Evolutionary conservation across 2,113 vertebrate species (phyloP), one percentile per base, ranked within the genome.

Genomic region (Poeciliopsis occidentalis): DNA sequence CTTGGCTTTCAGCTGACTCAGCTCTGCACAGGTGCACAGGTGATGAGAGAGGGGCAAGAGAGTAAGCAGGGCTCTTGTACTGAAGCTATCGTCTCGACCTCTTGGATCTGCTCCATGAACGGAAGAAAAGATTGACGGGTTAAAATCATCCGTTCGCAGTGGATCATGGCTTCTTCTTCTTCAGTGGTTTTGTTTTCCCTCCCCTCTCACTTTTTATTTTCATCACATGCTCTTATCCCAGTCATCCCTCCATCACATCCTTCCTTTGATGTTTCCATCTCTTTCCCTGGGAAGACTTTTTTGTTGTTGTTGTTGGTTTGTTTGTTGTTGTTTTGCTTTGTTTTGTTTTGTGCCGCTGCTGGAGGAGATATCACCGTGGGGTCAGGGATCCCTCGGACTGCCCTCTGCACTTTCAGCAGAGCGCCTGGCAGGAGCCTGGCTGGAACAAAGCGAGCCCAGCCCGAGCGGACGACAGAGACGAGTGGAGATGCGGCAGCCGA

Each of bases 401-500:
- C 79, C 81, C 84, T 86, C 78, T 84, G 88, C 80, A 83, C 88
- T 84, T 83, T 86, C 67, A 88, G 81, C 66, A 75, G 39, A 51
- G 44, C 78, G 69, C 82, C 82, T 79, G 63, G 76, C 73, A 67
- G 67, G 44, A 83, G 84, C 76, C 80, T 82, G 64, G 17, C 44
- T 44, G 81, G 81, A 88, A 87, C 72, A 74, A 74, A 29, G 12
- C 63, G 72, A 81, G 77, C 81, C 64, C 79, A 67, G 81, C 83
- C 72, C 81, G 62, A 61, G 60, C 62, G 78, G 86, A 87, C 30
- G 79, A 76, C 78, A 77, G 75, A 81, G 87, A 87, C 86, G 77
- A 90, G 82, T 80, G 83, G 83, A 88, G 87, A 91, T 83, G 86
- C 85, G 75, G 74, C 89, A 84, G 83, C 78, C 73, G 60, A 79